Evolutionary conservation across 2,888 invertebrate genomes (phyloP), one percentile per base, ranked within the genome.

Genomic region (Mesorhabditis sp.): DNA sequence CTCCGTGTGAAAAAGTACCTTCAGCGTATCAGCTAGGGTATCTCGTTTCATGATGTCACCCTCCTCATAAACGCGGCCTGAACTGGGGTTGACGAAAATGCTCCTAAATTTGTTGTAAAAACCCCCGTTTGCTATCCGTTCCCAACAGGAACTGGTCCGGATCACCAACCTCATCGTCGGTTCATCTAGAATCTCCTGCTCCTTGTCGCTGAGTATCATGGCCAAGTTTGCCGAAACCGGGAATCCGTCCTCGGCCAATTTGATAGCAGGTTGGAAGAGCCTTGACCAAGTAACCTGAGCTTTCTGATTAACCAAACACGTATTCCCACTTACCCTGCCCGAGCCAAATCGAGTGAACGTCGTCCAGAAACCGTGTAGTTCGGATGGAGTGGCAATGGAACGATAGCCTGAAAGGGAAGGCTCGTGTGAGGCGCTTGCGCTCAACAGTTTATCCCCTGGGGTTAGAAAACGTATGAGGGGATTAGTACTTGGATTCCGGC

Each of bases 291-390:
- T 50, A 5, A 67, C 67, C 61, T 67, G 2, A 10, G 3, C 10
- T 15, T 58, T 67, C 7, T 61, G 7, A n/a, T 10, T 28, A 42
- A 13, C 15, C 13, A 63, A 63, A n/a, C 66, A 83, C 67, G 4
- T 69, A 61, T 43, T 70, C 68, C 81, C 82, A 82, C 13, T 72
- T 44, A 86, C 75, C 63, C 76, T 76, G 44, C 83, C 82, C 43
- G 80, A 79, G n/a, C 85, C 86, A 72, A 77, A 85, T 4, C 72
- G 69, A 42, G 74, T 75, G 74, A 80, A 85, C 5, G 80, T 82
- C 5, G 84, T 83, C 80, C 82, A 83, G 69, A 76, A 85, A 4
- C 86, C 86, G 69, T 81, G 80, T 15, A 86, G 72, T 71, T 86
- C 86, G 0, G 84, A 82, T 4, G 85, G 85, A 15, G 80, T 79